A percentile compares a stretch with the other conserved stretches of the same genome.
phyloP scores from a whole-genome alignment of 2,888 invertebrate species.

The Melanostoma scalare region DNA sequence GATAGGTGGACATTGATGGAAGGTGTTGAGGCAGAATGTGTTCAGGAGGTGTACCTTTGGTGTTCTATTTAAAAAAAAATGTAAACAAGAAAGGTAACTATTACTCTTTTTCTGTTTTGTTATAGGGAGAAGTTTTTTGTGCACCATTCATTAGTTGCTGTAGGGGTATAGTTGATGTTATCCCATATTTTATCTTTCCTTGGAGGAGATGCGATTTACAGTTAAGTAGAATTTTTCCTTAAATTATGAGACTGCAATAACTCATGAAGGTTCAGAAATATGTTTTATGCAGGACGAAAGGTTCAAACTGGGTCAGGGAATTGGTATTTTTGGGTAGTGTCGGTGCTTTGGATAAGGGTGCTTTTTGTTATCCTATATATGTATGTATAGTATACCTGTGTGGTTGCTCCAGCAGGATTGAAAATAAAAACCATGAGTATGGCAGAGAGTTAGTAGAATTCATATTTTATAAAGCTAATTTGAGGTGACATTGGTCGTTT shows the following conservation, averaged over 20 bases:
- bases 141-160: conserved; percentile 34
- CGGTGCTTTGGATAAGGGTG: not conserved
- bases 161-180: not conserved
- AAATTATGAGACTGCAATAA: conserved; percentile 38
- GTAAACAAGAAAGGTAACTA: not conserved
- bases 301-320: conserved; percentile 25
- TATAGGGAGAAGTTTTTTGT: not conserved
- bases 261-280: conserved; percentile 28
- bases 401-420: too few relatives aligned
- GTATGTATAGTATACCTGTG: too few relatives aligned
- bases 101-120: not conserved
- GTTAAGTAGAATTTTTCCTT: conserved; percentile 17
- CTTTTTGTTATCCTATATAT: too few relatives aligned
- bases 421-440: too few relatives aligned
- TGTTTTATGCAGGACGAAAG: conserved; percentile 6
- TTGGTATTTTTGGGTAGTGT: conserved; percentile 15
- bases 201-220: conserved; percentile 19
- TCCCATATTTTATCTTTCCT: conserved; percentile 27
- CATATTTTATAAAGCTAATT: too few relatives aligned
- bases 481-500: too few relatives aligned
- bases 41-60: conserved; percentile 26
- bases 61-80: conserved; percentile 34
- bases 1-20: conserved; percentile 59
- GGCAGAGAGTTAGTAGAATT: too few relatives aligned
- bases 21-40: conserved; percentile 55